Base-by-base conservation (phyloP, 2,888 invertebrate species). In the Deroplatys truncata region DNA sequence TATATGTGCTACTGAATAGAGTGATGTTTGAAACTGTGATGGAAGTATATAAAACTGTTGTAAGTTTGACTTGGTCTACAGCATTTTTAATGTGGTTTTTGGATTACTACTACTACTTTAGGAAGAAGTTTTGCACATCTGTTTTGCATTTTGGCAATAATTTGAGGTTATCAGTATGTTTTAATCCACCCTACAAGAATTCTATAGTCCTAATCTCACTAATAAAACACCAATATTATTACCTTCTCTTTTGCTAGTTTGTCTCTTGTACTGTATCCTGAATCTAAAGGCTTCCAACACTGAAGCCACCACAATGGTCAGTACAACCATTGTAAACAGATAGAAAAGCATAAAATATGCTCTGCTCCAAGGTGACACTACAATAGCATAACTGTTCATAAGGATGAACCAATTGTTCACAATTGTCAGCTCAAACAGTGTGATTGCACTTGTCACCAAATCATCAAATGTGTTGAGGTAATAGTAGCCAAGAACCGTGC, bases 351-450 rank as follows among this genome's bases (percentile, higher is more conserved):
- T 98, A 93, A 98, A 98, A 93, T 97, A 98, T n/a, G 97, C 93
- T 91, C 98, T 94, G 89, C 96, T 96, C 93, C 96, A 97, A 92
- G 96, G 95, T 88, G 96, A 95, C 0, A 96, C 95, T 28, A 96
- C 96, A 0, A 95, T 94, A 0, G 97, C 96, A 92, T 96, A 97
- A 1, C 97, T 98, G 93, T 98, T 97, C 98, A 98, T 98, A 35
- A 98, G 95, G 90, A 98, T 97, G 92, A 98, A 98, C 98, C 98
- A 98, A 93, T 98, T 98, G 93, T 98, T 98, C 90, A 98, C 98
- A 20, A 98, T 98, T 0, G 98, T 98, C 92, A 98, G 94, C 93
- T 98, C 98, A 94, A 98, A 98, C 91, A 98, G 94, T 0, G 98
- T 98, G 91, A 98, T 97, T 86, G 96, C 96, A 92, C 97, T 97